Base-by-base conservation (phyloP, 2,113 vertebrate genomes). In the Anthoscopus minutus region DNA sequence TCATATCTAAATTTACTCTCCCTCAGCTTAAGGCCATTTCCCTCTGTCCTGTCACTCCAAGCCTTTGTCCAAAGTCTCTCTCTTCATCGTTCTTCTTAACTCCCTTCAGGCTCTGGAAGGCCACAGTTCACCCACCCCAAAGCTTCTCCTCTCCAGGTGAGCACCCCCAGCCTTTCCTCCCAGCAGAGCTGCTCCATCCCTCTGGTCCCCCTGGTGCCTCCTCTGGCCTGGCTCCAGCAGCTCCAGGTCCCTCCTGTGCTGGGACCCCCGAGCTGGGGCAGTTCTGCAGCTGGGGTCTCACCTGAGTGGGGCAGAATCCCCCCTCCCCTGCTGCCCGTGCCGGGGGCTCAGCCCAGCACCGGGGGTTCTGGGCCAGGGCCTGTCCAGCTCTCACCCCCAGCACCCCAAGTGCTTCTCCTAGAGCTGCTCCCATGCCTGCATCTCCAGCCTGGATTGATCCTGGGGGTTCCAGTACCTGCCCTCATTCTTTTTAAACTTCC, bases 31-130 rank as follows among this genome's bases (percentile, higher is more conserved):
- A 38, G 5, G 33, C 12, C 19, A 58, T 65, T 65, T 38, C 4
- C 23, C 27, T 6, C 7, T 45, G 35, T 31, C 19, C 56, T 40
- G 15, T 44, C 35, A 12, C 31, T 57, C 6, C 44, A 73, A 1
- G 2, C 15, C 19, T 33, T 24, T 1, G 0, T 33, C 6, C 27
- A 4, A 10, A 44, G 18, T 16, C 67, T 31, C 31, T 57, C 12
- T 2, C 3, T n/a, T n/a, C 44, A 16, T 48, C 16, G 6, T 45
- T 64, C 35, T 16, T 80, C 0, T 31, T 1, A 5, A 1, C 8
- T 10, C 11, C 24, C 19, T 51, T 58, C 37, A 65, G 23, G 37
- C 37, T 0, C 51, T 73, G 27, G 0, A 66, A 66, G 60, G 58
- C 22, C 60, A 33, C 30, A n/a, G 0, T 19, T 12, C 7, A 15